Evolutionary conservation across 2,888 invertebrate species (phyloP).

Genomic region (Cantharis rustica): DNA sequence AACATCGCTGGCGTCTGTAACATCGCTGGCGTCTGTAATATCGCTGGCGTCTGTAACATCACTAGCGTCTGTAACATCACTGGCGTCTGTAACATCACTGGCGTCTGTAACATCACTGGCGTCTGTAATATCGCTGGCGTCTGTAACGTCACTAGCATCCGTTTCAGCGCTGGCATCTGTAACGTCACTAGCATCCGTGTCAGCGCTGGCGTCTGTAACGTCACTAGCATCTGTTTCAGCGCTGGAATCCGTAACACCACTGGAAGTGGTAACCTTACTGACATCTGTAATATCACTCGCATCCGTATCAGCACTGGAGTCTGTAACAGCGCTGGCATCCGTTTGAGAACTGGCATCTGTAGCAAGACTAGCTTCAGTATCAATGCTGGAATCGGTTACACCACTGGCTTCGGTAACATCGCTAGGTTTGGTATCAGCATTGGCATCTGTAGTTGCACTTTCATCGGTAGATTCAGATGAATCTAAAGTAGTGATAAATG

Average conservation of each 20-base stretch:
- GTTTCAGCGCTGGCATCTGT: background rate
- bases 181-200: background rate
- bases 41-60: background rate
- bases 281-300: background rate
- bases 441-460: background rate
- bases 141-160: background rate
- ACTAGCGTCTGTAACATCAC: background rate
- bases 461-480: background rate
- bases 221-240: background rate
- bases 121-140: background rate
- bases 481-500: background rate
- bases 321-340: background rate
- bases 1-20: background rate
- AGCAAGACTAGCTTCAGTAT: too few relatives aligned
- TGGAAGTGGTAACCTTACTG: background rate
- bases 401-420: background rate
- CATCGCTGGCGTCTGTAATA: too few relatives aligned
- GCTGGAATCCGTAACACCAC: background rate
- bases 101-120: background rate
- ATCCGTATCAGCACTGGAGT: background rate
- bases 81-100: background rate
- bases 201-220: background rate
- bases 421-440: background rate
- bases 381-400: background rate
- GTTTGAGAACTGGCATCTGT: background rate